Evolutionary conservation across 2,113 vertebrate genomes (phyloP), one percentile per base, ranked within the genome.

Genomic region (Pteronura brasiliensis): DNA sequence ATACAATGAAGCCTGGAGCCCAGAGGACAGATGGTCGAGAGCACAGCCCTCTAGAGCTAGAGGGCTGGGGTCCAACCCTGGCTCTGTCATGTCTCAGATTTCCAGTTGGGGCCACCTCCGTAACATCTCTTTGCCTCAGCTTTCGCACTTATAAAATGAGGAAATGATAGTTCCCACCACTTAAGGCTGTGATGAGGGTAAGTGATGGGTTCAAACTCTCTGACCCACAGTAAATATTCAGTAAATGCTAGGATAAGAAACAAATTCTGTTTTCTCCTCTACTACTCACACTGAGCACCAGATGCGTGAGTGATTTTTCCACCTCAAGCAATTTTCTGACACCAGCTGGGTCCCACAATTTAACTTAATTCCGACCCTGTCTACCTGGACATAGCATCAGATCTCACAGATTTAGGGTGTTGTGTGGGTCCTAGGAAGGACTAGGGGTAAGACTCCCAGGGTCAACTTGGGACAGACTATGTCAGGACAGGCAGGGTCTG

Each of bases 21-120:
- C 18, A 27, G 27, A 63, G 27, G 61, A 6, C 61, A 63, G 42
- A 21, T 6, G 39, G 55, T 13, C 49, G 71, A 39, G 74, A 0
- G 3, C 15, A 7, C 39, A 18, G 81, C 17, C 15, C 15, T 34
- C 6, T 1, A 7, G 21, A 21, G 21, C 18, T 2, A 1, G 23
- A 6, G 1, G 6, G 21, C 39, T 7, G 39, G 44, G 36, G 2
- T 76, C 47, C 59, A 2, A 55, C 23, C 17, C 59, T 59, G 42
- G 20, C 25, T 74, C 39, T 29, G 7, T 18, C 14, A 4, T 4
- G 52, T 1, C 34, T 74, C 44, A 94, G 44, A 74, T 47, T 79
- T 44, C 29, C 42, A 29, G 44, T 18, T 47, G 39, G 85, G 52
- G 15, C 59, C 39, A 39, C 39, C 44, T 47, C 11, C 27, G 85